Conservation (phyloP, 2,113 vertebrate genomes). For the Paracanthobrama guichenoti region DNA sequence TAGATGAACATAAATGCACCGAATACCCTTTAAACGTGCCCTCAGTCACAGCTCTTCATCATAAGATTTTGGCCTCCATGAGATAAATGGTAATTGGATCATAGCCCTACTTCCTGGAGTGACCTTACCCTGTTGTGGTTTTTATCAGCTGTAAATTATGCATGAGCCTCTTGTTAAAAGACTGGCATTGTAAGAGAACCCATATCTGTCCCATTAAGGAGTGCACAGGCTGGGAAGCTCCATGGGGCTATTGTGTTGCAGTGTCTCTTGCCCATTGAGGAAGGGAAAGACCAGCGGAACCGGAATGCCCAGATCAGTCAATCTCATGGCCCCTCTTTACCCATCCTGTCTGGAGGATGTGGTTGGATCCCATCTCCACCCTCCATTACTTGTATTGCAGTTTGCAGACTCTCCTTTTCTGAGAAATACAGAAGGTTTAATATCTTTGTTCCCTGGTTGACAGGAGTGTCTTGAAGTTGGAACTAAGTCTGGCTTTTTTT, state of each 20-base stretch:
- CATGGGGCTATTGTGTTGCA: slow-evolving; percentile 53
- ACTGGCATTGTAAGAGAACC: slow-evolving; percentile 43
- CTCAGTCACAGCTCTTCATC: slow-evolving; percentile 21
- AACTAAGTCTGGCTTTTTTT: not conserved
- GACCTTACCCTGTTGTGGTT: slow-evolving; percentile 46
- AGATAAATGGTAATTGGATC: slow-evolving; percentile 43
- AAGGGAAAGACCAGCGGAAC: slow-evolving; percentile 40
- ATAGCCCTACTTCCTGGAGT: slow-evolving; percentile 35
- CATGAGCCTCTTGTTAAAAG: slow-evolving; percentile 54
- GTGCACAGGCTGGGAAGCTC: slow-evolving; percentile 44
- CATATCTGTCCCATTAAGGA: slow-evolving; percentile 53
- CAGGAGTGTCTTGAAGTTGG: not conserved
- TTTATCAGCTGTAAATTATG: slow-evolving; percentile 58
- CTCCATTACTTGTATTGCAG: slow-evolving; percentile 15
- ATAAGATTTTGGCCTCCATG: not conserved
- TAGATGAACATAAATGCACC: not conserved
- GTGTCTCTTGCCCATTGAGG: slow-evolving; percentile 37
- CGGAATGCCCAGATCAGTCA: slow-evolving; percentile 36
- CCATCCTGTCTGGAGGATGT: slow-evolving; percentile 28
- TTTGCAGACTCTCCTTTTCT: slow-evolving; percentile 1
- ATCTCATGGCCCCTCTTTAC: slow-evolving; percentile 17
- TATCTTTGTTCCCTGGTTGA: not conserved
- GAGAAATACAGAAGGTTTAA: not conserved
- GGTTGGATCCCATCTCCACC: slow-evolving; percentile 24
- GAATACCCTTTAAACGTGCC: slow-evolving; percentile 5